Evolutionary conservation across 2,888 invertebrate species (phyloP), one percentile per base, ranked within the genome.

Genomic region (Terebella lapidaria): DNA sequence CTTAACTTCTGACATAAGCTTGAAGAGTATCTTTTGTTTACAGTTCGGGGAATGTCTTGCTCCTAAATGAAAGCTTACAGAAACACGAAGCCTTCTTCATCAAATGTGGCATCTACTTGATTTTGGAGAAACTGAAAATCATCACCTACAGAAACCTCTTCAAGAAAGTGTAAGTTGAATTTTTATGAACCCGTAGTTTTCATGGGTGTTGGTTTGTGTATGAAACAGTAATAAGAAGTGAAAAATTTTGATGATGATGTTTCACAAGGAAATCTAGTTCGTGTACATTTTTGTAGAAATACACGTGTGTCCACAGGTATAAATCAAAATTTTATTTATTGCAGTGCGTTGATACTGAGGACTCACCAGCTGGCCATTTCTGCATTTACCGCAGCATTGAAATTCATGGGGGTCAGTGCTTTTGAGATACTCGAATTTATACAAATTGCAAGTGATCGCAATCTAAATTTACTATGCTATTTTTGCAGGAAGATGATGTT

Each of bases 71-170:
- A 70, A 89, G 91, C 0, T 89, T 96, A 85, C 87, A 88, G 63
- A 86, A 87, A 54, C 89, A 96, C 72, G 94, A 95, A 80, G 84
- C 86, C 2, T 96, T 96, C 81, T 94, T 99, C 72, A 95, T 97
- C 59, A 89, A 88, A 72, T 93, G 91, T 72, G 97, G 97, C n/a
- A 94, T 99, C 71, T 99, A 94, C 82, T 84, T 99, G 57, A 92
- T 99, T 73, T 88, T 99, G 22, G 97, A 99, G 77, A 96, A 96
- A 79, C 83, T 99, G 10, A 94, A 94, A 81, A 90, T 93, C 59
- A 90, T 94, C 63, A 93, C 95, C 0, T 95, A 94, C 78, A 86
- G 97, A 65, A 99, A 96, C 84, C 85, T 99, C 59, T 96, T 97
- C 79, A 91, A 94, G 73, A 94, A 91, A 84, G 94, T 90, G 81